Base-by-base conservation (phyloP, 2,797 vertebrate species). In the Sebastes ruberrimus region DNA sequence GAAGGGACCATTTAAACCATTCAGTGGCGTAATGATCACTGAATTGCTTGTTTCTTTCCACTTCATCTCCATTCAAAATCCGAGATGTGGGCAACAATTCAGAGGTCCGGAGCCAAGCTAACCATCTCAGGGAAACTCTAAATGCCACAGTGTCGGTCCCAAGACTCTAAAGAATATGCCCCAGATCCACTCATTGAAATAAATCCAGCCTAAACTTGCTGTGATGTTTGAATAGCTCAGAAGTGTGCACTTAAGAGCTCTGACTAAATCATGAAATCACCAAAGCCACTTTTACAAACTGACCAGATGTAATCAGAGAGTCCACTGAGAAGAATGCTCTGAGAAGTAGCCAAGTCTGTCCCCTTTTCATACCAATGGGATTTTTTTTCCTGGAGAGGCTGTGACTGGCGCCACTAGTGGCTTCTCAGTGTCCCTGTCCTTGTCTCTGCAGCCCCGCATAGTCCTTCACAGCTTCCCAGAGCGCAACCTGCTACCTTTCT, bases 231-330 rank as follows among this genome's bases (percentile, higher is more conserved):
- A 82, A 76, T 66, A 74, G 78, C 76, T 76, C 76, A 59, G 28
- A 86, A 82, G 80, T 81, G 57, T 61, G 52, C 83, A 66, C 85
- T 89, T 72, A 73, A 81, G 81, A 78, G 33, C 66, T 63, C 38
- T 59, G 61, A 65, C 74, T 82, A 81, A 87, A 89, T 83, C 65
- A 73, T 77, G 42, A 87, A 86, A 84, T 86, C 66, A 75, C 78
- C 69, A 75, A 38, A 86, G 61, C 74, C 69, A 77, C 80, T 83
- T 83, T 86, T 79, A 9, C 49, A 86, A 75, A 76, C 75, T 80
- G 71, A 82, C 76, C 71, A 67, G 65, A 78, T 76, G 63, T 62
- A 86, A 89, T 90, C 79, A 89, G 74, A 57, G 23, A 75, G 28
- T 63, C 59, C 61, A 56, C 25, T 52, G 82, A 78, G 59, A 79